Base-by-base conservation (phyloP, 2,113 vertebrate species). In the Eupsittula cactorum region DNA sequence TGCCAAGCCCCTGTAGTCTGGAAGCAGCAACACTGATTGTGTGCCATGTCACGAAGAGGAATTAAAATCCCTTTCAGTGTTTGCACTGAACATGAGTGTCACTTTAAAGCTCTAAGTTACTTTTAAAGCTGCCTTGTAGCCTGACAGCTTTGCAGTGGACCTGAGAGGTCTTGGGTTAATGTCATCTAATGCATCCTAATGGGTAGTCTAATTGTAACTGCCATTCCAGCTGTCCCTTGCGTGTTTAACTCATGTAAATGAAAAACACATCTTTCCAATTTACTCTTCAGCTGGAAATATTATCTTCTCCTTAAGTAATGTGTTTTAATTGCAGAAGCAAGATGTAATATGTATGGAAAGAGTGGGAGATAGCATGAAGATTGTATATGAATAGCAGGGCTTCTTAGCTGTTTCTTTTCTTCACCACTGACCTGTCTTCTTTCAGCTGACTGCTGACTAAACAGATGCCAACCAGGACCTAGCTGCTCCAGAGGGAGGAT, bases 151-250 rank as follows among this genome's bases (percentile, higher is more conserved):
- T 97, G 92, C 23, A 52, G 91, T 97, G 85, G 95, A 97, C 93
- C 89, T 60, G 87, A 94, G 93, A 95, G 91, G 95, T 94, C 97
- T 93, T 95, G 96, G 97, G 94, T 97, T 97, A 97, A 97, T 96
- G 96, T 97, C 86, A 87, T 97, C 93, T 97, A 97, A 97, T 97
- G 94, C 95, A 93, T 97, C 91, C 93, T 95, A 97, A 97, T 97
- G 89, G 74, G 87, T 39, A 96, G 87, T 90, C 85, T 97, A 96
- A 97, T 97, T 97, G 91, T 94, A 94, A 92, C 95, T 97, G 96
- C 94, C 82, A 91, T 96, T 96, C 93, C 95, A 94, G 89, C 84
- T 96, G 70, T 94, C 97, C 94, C 95, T 74, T 90, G 96, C 92
- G 96, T 62, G 47, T 95, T 97, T 96, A 96, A 92, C 91, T 94